Conservation (phyloP, 2,113 vertebrate species). For the zebrafish (Danio rerio) region DNA sequence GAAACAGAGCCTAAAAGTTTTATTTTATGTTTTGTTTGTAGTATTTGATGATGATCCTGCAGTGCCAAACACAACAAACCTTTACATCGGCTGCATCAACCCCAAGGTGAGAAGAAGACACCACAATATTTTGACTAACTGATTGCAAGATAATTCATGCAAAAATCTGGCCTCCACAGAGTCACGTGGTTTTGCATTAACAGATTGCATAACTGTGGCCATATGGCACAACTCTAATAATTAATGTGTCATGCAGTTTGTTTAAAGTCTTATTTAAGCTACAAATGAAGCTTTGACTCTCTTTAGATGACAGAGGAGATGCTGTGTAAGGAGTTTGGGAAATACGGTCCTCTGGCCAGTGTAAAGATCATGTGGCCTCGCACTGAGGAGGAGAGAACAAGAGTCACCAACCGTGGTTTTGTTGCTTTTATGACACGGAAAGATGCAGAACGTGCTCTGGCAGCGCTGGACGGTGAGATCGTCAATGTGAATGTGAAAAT, state of each 20-base stretch:
- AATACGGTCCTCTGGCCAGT: slow-evolving; percentile 82
- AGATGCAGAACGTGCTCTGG: slow-evolving; percentile 80
- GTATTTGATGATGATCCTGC: slow-evolving; percentile 79
- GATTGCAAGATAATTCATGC: neutral
- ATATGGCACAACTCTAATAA: neutral
- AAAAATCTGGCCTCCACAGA: neutral
- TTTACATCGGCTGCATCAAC: slow-evolving; percentile 83
- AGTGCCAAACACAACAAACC: slow-evolving; percentile 78
- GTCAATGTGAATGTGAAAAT: neutral
- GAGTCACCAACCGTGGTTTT: slow-evolving; percentile 81
- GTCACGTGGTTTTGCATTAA: neutral
- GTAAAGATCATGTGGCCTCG: slow-evolving; percentile 87
- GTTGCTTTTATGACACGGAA: slow-evolving; percentile 84
- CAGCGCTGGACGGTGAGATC: slow-evolving; percentile 76
- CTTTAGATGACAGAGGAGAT: slow-evolving; percentile 83
- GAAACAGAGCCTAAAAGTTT: neutral
- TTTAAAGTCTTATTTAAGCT: neutral
- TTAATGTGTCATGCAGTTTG: neutral
- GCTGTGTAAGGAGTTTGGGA: slow-evolving; percentile 84
- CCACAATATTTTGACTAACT: neutral
- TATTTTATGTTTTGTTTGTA: slow-evolving; percentile 34
- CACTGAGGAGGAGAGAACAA: slow-evolving; percentile 78
- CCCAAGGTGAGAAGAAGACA: slow-evolving; percentile 73
- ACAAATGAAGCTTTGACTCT: neutral
- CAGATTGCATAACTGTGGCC: slow-evolving; percentile 8